Evolutionary conservation across 2,888 invertebrate species (phyloP).

Genomic region (Rutpela maculata): DNA sequence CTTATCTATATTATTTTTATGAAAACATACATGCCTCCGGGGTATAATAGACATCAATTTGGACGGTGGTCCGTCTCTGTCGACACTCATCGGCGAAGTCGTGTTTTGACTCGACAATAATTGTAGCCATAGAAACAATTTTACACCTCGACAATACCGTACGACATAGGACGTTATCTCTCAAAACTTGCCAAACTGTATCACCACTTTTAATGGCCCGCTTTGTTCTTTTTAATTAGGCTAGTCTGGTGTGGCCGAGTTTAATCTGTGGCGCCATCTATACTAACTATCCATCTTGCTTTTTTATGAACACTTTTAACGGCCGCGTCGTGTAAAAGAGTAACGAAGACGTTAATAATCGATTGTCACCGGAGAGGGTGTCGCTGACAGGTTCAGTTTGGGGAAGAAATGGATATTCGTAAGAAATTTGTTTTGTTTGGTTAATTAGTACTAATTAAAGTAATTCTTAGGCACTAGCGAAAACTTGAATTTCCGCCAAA

Average conservation of each 20-base stretch:
- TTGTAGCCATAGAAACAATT: constrained; percentile 17
- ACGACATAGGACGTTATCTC: not conserved
- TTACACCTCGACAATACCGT: not conserved
- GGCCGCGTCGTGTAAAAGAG: not conserved
- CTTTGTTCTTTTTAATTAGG: constrained; percentile 22
- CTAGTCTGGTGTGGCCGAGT: not conserved
- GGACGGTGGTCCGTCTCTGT: not conserved
- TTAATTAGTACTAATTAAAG: no score
- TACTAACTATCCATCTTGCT: not conserved
- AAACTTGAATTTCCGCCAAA: no score
- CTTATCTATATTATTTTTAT: no score
- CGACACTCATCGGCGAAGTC: not conserved
- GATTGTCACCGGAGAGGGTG: not conserved
- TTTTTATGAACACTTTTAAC: constrained; percentile 6
- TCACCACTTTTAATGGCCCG: constrained; percentile 13
- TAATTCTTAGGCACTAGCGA: no score
- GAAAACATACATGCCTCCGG: no score
- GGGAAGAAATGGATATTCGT: no score
- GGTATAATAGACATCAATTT: no score
- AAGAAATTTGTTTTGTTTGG: no score
- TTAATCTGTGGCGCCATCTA: constrained; percentile 38
- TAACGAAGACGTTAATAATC: constrained; percentile 14
- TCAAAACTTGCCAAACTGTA: not conserved
- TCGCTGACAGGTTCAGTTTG: no score
- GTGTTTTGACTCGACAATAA: constrained; percentile 14